A percentile compares a stretch with the other conserved stretches of the same genome.
These are phyloP conservation scores for Ennomos quercinarius DNA, from an alignment of 2,888 invertebrate genomes.

Conservation along the genomic window DNA sequence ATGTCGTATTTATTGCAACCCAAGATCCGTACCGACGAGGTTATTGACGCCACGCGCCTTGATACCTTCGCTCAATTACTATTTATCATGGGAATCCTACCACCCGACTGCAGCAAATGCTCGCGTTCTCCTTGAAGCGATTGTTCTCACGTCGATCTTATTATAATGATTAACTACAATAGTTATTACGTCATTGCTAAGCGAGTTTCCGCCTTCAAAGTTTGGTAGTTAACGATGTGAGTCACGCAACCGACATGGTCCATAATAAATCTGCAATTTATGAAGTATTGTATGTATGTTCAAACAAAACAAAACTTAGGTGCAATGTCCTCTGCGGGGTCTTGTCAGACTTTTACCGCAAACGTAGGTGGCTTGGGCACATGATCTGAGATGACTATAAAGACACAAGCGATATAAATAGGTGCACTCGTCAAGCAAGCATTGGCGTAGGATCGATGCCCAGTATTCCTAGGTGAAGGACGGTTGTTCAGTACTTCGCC, in stretches of 20 bases:
- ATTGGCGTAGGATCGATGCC: constrained; percentile 73
- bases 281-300: constrained; percentile 49
- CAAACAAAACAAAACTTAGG: constrained; percentile 48
- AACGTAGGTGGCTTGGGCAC: constrained; percentile 30
- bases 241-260: constrained; percentile 77
- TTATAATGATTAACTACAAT: constrained; percentile 81
- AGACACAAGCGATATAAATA: constrained; percentile 72
- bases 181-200: constrained; percentile 81
- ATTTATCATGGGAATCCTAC: constrained; percentile 66
- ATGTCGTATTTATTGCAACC: constrained; percentile 85
- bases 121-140: constrained; percentile 75
- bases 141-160: constrained; percentile 81
- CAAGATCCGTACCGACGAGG: constrained; percentile 82
- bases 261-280: constrained; percentile 65
- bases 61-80: constrained; percentile 60
- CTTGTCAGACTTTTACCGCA: constrained; percentile 38
- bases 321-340: constrained; percentile 57
- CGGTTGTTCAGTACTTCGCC: constrained; percentile 73
- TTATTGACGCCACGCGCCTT: constrained; percentile 78
- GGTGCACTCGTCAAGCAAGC: constrained; percentile 68
- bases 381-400: constrained; percentile 53
- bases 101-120: constrained; percentile 60
- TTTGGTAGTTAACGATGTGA: constrained; percentile 79
- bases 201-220: constrained; percentile 81
- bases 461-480: constrained; percentile 79